phyloP scores from a whole-genome alignment of 2,888 invertebrate species.

The Hypsopygia costalis region DNA sequence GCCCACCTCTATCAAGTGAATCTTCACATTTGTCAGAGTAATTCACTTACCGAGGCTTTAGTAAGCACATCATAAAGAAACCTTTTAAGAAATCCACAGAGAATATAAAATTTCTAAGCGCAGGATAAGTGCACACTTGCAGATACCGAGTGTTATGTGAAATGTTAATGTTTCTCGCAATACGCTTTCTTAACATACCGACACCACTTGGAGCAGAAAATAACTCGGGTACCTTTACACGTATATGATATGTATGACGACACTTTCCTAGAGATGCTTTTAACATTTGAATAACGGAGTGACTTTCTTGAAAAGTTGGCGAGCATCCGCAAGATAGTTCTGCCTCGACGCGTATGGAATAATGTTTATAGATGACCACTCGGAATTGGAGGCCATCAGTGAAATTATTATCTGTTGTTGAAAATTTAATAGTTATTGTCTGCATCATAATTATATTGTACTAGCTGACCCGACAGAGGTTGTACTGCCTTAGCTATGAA shows the following conservation, averaged over 20 bases:
- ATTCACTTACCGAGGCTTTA: neutral
- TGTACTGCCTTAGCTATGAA: too few species aligned
- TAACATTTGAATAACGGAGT: constrained; percentile 5
- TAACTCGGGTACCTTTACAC: constrained; percentile 27
- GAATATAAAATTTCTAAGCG: constrained; percentile 20
- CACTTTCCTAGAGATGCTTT: constrained; percentile 16
- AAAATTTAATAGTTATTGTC: too few species aligned
- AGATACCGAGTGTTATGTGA: constrained; percentile 20
- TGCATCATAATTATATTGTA: too few species aligned
- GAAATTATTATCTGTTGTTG: neutral
- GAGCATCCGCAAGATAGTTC: neutral
- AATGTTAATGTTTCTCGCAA: constrained; percentile 27
- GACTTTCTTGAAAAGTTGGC: constrained; percentile 6
- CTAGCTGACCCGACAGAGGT: too few species aligned
- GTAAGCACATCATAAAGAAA: neutral
- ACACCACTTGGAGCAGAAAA: constrained; percentile 38
- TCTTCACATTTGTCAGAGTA: neutral
- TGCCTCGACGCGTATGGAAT: constrained; percentile 5
- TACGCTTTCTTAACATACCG: constrained; percentile 52
- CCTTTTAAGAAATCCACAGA: constrained; percentile 6
- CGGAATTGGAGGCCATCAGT: neutral
- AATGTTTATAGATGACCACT: neutral
- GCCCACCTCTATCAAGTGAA: neutral
- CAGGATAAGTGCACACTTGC: constrained; percentile 22
- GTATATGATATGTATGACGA: constrained; percentile 20